phyloP scores from a whole-genome alignment of 2,797 vertebrate genomes.

The Furcifer pardalis region DNA sequence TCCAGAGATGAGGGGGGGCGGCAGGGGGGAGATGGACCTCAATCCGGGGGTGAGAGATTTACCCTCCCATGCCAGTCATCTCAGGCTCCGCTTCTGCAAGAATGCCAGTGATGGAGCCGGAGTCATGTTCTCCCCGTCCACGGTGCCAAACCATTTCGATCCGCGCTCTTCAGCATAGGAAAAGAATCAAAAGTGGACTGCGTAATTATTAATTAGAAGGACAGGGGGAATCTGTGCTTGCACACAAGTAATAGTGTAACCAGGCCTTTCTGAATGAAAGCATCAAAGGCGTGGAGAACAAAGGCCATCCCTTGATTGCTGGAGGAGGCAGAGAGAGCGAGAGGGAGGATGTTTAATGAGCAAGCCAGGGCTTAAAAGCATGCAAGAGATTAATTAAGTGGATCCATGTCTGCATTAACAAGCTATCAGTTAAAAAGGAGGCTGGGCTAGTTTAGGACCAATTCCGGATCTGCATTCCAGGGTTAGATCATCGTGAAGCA shows the following conservation, averaged over 20 bases:
- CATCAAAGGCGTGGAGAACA: neutral
- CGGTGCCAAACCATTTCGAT: constrained; percentile 31
- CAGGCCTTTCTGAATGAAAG: neutral
- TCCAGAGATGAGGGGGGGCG: no score
- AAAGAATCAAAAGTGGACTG: constrained; percentile 55
- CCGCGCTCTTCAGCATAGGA: constrained; percentile 55
- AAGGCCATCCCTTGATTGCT: neutral
- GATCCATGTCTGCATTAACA: fast-evolving
- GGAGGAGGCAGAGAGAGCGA: fast-evolving
- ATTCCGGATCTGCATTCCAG: fast-evolving
- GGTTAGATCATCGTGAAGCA: constrained; percentile 8
- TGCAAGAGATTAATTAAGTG: neutral
- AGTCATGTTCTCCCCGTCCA: neutral
- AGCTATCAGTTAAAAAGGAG: neutral
- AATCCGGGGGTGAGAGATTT: constrained; percentile 42
- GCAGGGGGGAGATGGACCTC: constrained; percentile 50
- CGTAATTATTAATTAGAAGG: constrained; percentile 43
- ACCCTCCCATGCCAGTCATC: neutral
- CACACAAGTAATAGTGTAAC: neutral
- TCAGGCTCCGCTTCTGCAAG: no score
- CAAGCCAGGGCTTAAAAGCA: fast-evolving
- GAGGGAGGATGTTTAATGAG: fast-evolving
- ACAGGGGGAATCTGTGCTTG: constrained; percentile 26
- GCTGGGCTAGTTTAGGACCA: fast-evolving
- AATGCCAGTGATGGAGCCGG: neutral